Percentiles rank a stretch among this genome's conserved stretches.
phyloP scores from a whole-genome alignment of 2,797 vertebrate genomes.

The Chromis chromis region DNA sequence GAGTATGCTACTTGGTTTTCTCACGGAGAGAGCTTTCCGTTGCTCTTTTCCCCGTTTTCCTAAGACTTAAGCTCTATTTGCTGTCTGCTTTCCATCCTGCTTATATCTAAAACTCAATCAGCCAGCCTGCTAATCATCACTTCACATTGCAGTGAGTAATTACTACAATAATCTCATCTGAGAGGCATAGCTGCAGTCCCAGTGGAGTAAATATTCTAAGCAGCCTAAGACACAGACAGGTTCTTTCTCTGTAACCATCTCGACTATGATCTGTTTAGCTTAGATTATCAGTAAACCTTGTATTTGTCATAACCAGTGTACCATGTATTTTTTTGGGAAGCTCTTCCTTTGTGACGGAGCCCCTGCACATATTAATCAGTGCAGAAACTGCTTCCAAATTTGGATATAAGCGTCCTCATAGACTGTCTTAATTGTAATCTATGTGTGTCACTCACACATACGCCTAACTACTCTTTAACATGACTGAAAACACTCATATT shows the following conservation, averaged over 20 bases:
- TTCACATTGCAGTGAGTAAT: conserved; percentile 68
- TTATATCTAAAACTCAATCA: conserved; percentile 51
- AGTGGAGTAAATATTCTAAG: conserved; percentile 42
- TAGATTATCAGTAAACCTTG: background rate
- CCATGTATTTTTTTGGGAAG: background rate
- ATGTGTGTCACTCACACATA: background rate
- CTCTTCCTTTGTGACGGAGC: background rate
- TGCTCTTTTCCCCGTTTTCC: conserved; percentile 7
- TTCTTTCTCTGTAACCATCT: conserved; percentile 5
- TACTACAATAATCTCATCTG: conserved; percentile 70
- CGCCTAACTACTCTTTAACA: background rate
- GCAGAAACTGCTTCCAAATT: conserved; percentile 4
- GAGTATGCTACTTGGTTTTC: conserved; percentile 2
- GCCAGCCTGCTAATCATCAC: conserved; percentile 52
- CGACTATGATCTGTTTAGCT: conserved; percentile 15
- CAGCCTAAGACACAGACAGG: conserved; percentile 13
- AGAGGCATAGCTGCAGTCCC: conserved; percentile 51
- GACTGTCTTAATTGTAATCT: background rate
- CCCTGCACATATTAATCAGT: background rate
- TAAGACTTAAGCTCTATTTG: conserved; percentile 12
- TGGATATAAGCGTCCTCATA: background rate
- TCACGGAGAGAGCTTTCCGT: background rate
- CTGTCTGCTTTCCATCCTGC: conserved; percentile 18
- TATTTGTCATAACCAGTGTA: conserved; percentile 2
- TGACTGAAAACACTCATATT: background rate